Evolutionary conservation across 2,113 vertebrate species (phyloP).

Genomic region (Corythornis vintsioides): DNA sequence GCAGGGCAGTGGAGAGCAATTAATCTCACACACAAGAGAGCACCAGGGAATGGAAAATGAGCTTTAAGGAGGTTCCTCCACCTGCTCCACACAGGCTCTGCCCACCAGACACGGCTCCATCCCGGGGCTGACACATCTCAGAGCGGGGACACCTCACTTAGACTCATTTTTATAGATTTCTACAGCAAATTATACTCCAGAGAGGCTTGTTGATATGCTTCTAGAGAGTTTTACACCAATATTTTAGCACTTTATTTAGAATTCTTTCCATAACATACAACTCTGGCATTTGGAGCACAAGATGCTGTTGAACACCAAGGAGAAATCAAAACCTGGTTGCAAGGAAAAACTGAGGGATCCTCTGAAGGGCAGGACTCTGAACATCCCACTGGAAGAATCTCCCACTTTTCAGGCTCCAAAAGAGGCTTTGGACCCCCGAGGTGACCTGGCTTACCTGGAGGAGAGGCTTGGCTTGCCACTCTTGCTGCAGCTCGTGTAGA

Average conservation of each 20-base stretch:
- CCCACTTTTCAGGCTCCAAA: not conserved
- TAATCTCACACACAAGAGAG: not conserved
- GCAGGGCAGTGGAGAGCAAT: not conserved
- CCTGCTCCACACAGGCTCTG: not conserved
- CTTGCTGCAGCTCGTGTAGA: constrained; percentile 98
- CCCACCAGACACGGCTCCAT: rapidly evolving
- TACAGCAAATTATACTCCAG: not conserved
- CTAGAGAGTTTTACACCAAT: rapidly evolving
- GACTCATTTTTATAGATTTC: not conserved
- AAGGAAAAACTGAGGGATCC: not conserved
- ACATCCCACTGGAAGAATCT: not conserved
- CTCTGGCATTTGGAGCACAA: rapidly evolving
- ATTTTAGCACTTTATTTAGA: not conserved
- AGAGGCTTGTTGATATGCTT: not conserved
- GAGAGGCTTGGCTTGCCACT: constrained; percentile 98
- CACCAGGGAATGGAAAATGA: not conserved
- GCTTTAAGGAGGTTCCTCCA: rapidly evolving
- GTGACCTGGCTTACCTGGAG: constrained; percentile 81
- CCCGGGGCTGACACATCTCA: not conserved
- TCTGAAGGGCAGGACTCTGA: not conserved
- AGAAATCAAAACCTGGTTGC: rapidly evolving
- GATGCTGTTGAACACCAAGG: rapidly evolving
- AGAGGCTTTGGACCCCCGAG: rapidly evolving
- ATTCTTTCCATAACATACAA: rapidly evolving
- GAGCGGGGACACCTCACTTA: not conserved